Evolutionary conservation across 2,888 invertebrate genomes (phyloP).

Genomic region (Pheosia gnoma): DNA sequence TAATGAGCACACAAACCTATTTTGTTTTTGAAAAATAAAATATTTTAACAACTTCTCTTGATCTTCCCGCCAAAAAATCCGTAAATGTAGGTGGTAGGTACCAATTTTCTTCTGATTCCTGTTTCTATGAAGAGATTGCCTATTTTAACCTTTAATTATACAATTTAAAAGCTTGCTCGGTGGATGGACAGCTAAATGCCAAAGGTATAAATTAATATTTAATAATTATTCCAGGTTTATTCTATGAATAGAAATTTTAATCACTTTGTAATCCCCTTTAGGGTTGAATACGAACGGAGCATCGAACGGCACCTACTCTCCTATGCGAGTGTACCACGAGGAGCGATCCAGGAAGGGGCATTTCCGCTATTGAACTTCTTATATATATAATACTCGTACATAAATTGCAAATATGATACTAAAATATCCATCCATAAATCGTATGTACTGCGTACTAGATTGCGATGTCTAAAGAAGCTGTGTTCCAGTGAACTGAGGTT

Average conservation of each 20-base stretch:
- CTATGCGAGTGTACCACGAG: slow-evolving; percentile 92
- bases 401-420: neutral
- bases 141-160: neutral
- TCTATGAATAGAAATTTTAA: neutral
- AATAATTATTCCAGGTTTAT: neutral
- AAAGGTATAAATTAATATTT: slow-evolving; percentile 59
- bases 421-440: no score
- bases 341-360: slow-evolving; percentile 91
- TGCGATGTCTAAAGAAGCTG: no score
- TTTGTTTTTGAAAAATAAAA: no score
- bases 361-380: slow-evolving; percentile 88
- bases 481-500: no score
- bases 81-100: no score
- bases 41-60: no score
- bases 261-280: slow-evolving; percentile 46
- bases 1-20: no score
- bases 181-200: slow-evolving; percentile 77
- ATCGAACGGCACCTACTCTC: slow-evolving; percentile 89
- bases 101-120: neutral
- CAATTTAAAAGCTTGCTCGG: slow-evolving; percentile 71
- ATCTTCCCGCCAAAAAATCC: no score
- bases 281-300: slow-evolving; percentile 85
- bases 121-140: no score
- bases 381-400: neutral
- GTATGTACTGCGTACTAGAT: no score